These are phyloP conservation scores for Cassiopea andromeda DNA, from an alignment of 30 jellyfish, hydroid and myxozoan species.

Conservation along the genomic window DNA sequence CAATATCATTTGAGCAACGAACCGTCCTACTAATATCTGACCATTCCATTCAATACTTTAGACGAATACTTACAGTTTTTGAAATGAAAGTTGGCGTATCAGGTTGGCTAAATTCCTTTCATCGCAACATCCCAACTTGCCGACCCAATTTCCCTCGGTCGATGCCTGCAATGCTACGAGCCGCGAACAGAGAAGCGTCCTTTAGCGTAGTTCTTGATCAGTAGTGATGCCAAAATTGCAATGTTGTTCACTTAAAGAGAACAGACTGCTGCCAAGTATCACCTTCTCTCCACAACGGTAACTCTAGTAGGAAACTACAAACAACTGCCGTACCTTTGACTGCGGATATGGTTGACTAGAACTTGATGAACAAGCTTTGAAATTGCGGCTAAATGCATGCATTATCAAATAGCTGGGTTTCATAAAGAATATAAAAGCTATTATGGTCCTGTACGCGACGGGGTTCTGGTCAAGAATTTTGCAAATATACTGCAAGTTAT, in stretches of 20 bases:
- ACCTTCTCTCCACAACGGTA: not conserved
- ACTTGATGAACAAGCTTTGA: conserved; percentile 55
- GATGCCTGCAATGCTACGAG: not conserved
- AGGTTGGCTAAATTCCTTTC: conserved; percentile 8
- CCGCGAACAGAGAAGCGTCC: not conserved
- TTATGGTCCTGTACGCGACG: conserved; percentile 75
- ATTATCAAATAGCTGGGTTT: conserved; percentile 62
- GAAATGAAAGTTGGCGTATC: conserved; percentile 15
- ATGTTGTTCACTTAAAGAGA: not conserved
- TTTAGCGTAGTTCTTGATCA: not conserved
- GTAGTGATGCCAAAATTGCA: not conserved
- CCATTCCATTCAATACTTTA: not conserved
- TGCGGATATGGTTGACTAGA: conserved; percentile 76
- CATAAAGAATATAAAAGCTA: conserved; percentile 57
- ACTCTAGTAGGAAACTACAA: conserved; percentile 34
- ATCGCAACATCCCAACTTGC: conserved; percentile 5
- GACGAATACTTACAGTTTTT: conserved; percentile 23
- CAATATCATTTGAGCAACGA: not conserved
- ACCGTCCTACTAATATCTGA: not conserved
- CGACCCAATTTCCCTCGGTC: not conserved
- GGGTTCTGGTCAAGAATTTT: conserved; percentile 70
- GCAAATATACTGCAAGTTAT: conserved; percentile 37
- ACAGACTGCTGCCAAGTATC: conserved; percentile 27
- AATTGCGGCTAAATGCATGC: conserved; percentile 77
- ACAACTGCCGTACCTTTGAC: conserved; percentile 69